These are phyloP conservation scores for Flexamia atlantica DNA, from an alignment of 2,888 invertebrate species.

Conservation along the genomic window DNA sequence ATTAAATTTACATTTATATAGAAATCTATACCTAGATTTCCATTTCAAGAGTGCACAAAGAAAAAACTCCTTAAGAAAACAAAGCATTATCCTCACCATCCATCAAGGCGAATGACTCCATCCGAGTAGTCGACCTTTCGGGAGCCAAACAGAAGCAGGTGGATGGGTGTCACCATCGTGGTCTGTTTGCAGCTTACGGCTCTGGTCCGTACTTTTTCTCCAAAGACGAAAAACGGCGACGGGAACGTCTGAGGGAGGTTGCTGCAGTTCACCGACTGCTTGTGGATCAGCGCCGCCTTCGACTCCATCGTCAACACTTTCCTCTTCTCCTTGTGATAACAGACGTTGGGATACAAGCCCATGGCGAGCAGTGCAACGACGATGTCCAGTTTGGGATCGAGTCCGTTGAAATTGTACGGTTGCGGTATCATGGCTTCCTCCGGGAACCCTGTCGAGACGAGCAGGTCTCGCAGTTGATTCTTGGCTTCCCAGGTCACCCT, in stretches of 20 bases:
- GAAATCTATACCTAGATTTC: too few species aligned
- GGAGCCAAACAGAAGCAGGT: constrained; percentile 94
- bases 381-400: constrained; percentile 89
- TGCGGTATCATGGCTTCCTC: constrained; percentile 90
- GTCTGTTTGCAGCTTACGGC: constrained; percentile 98
- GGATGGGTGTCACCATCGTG: constrained; percentile 97
- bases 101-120: constrained; percentile 89
- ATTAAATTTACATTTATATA: too few species aligned
- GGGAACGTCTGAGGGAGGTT: constrained; percentile 90
- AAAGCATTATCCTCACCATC: constrained; percentile 85
- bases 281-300: constrained; percentile 96
- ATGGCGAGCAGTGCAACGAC: constrained; percentile 91
- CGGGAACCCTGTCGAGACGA: constrained; percentile 90
- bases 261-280: constrained; percentile 96
- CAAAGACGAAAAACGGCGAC: constrained; percentile 98
- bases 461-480: constrained; percentile 82
- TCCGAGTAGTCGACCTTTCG: constrained; percentile 90
- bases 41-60: too few species aligned
- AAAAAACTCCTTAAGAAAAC: too few species aligned
- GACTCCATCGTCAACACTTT: constrained; percentile 96
- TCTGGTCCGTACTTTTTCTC: constrained; percentile 95
- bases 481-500: constrained; percentile 96
- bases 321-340: constrained; percentile 95
- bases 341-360: constrained; percentile 98
- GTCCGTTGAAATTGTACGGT: constrained; percentile 85